phyloP scores from a whole-genome alignment of 2,113 vertebrate species.

The Holacanthus passer region DNA sequence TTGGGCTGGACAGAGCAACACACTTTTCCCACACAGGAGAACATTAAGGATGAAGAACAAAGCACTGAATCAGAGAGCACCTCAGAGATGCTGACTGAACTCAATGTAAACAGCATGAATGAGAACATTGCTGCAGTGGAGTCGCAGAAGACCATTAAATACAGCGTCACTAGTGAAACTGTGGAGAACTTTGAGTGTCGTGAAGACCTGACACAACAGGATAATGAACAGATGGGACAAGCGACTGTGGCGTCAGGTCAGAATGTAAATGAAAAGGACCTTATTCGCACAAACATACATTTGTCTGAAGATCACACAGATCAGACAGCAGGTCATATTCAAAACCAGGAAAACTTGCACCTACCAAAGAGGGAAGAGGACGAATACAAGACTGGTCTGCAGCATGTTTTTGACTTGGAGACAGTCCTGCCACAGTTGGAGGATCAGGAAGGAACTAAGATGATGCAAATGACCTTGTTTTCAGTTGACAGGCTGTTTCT shows the following conservation, averaged over 20 bases:
- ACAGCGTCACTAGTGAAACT: neutral
- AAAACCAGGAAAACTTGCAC: no score
- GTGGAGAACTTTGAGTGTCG: neutral
- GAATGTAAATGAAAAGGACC: constrained; percentile 24
- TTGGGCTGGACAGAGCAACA: neutral
- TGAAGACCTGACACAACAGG: neutral
- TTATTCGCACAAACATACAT: neutral
- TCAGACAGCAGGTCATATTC: neutral
- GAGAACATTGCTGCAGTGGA: neutral
- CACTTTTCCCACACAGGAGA: neutral
- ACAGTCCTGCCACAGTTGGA: constrained; percentile 19
- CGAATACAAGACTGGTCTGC: neutral
- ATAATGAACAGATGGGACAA: constrained; percentile 11
- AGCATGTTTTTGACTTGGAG: constrained; percentile 11
- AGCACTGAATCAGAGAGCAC: neutral
- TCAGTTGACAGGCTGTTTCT: constrained; percentile 79
- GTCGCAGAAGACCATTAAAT: constrained; percentile 4
- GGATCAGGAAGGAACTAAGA: constrained; percentile 24
- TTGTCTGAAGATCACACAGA: neutral
- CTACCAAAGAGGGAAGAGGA: constrained; percentile 2
- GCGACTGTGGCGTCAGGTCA: neutral
- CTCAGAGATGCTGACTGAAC: constrained; percentile 10
- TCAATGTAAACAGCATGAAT: neutral
- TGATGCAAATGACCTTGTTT: constrained; percentile 64
- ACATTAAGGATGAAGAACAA: neutral